phyloP scores from a whole-genome alignment of 2,797 vertebrate species.

The Corythornis leucogaster region DNA sequence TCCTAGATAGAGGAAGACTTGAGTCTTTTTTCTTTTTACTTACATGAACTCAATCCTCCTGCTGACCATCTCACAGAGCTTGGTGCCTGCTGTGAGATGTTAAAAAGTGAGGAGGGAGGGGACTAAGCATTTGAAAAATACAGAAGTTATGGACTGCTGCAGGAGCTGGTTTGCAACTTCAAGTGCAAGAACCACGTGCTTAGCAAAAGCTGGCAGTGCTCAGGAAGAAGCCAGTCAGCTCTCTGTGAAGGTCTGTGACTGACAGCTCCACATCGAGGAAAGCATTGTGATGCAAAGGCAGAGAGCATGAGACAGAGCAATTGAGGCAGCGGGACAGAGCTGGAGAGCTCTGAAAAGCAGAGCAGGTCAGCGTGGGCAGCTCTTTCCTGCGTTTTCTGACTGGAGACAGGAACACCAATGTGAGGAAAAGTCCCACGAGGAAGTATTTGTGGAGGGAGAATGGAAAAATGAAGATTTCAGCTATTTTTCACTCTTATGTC shows the following conservation, averaged over 20 bases:
- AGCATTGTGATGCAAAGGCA: background rate
- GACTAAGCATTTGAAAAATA: background rate
- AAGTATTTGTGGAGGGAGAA: background rate
- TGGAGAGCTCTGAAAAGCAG: background rate
- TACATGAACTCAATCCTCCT: background rate
- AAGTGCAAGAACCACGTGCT: background rate
- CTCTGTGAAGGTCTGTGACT: background rate
- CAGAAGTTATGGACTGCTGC: background rate
- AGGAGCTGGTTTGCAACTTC: background rate
- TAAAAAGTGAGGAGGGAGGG: background rate
- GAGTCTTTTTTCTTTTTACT: background rate
- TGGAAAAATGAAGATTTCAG: background rate
- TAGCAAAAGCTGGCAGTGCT: background rate
- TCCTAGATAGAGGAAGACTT: background rate
- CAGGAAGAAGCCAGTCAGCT: background rate
- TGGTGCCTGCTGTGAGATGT: background rate
- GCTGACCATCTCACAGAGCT: slow-evolving; percentile 1
- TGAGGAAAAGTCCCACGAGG: background rate
- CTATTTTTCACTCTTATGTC: background rate
- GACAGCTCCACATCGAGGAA: background rate
- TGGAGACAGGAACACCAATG: background rate
- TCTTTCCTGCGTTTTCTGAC: background rate
- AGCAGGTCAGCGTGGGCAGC: background rate
- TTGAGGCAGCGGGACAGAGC: background rate
- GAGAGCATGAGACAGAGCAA: background rate